Evolutionary conservation across 2,888 invertebrate species (phyloP).

Genomic region (Tholera decimalis): DNA sequence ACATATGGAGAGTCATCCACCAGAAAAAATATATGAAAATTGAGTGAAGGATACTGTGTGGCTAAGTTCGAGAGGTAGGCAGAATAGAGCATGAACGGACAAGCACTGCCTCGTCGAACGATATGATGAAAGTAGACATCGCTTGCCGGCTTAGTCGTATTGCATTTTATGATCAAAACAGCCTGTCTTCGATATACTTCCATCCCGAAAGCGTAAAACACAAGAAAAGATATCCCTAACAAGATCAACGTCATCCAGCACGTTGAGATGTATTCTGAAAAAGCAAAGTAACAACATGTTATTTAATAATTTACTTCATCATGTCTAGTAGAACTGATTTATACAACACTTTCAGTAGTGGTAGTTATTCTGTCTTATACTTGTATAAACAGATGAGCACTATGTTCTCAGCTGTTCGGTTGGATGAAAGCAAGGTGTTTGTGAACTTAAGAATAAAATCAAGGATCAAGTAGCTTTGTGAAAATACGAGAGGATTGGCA

Average conservation of each 20-base stretch:
- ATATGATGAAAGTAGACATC: conserved; percentile 82
- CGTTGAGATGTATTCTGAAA: conserved; percentile 84
- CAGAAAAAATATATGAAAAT: conserved; percentile 81
- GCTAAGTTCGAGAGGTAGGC: conserved; percentile 81
- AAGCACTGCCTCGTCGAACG: conserved; percentile 70
- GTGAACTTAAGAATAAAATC: background rate
- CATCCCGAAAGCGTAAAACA: conserved; percentile 81
- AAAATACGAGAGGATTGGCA: background rate
- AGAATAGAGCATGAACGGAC: conserved; percentile 74
- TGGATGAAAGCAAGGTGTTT: background rate
- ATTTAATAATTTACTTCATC: background rate
- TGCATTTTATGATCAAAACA: conserved; percentile 75
- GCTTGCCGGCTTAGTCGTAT: conserved; percentile 74
- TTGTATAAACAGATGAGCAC: background rate
- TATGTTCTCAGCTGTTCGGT: background rate
- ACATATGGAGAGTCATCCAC: conserved; percentile 76
- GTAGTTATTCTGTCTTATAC: background rate
- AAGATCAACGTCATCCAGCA: conserved; percentile 86
- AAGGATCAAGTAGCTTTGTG: background rate
- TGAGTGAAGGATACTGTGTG: conserved; percentile 75
- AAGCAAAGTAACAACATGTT: background rate
- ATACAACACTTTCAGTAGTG: background rate
- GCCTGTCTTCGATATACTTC: conserved; percentile 77
- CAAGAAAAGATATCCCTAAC: conserved; percentile 80
- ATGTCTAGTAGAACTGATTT: background rate